Base-by-base conservation (phyloP, 2,888 invertebrate species). In the Odontocolon sp. region DNA sequence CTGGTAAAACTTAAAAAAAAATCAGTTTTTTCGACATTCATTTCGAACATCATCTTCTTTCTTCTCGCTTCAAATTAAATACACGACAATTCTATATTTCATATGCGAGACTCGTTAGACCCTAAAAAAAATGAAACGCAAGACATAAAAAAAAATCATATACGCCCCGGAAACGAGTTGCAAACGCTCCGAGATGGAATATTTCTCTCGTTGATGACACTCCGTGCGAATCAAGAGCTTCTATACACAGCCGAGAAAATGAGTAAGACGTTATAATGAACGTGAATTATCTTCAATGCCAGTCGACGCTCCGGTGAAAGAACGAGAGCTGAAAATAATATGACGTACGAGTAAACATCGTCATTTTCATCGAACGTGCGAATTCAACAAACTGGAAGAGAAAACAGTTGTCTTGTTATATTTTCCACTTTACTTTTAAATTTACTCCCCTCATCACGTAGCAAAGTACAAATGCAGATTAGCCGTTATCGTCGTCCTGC, bases 161-260 rank as follows among this genome's bases (percentile, higher is more conserved):
- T 28, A 71, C 75, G 77, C 72, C 77, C 79, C 77, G 77, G 77
- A 77, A 72, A 38, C 68, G 59, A 69, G 63, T 69, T 42, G 63
- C 61, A 40, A 33, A 40, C 69, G 64, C 66, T 33, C 54, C 61
- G 31, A 23, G 31, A 64, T 66, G 56, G 74, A 72, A 69, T 77
- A 74, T 74, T 74, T 71, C 68, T 73, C 70, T 74, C 72, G 68
- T 68, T 68, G 77, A 79, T 75, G 79, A 79, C 79, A 77, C 72
- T 77, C 63, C 79, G 79, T 77, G 79, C 77, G 73, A 77, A 79
- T 75, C 73, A 47, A 78, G n/a, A n/a, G 71, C 67, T 68, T 68
- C 63, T n/a, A n/a, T n/a, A n/a, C n/a, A n/a, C n/a, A n/a, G n/a
- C n/a, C n/a, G 14, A 5, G 38, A 23, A 26, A 23, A 57, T 31